These are phyloP conservation scores for Lymantria monacha DNA, from an alignment of 2,888 invertebrate genomes.

Conservation along the genomic window DNA sequence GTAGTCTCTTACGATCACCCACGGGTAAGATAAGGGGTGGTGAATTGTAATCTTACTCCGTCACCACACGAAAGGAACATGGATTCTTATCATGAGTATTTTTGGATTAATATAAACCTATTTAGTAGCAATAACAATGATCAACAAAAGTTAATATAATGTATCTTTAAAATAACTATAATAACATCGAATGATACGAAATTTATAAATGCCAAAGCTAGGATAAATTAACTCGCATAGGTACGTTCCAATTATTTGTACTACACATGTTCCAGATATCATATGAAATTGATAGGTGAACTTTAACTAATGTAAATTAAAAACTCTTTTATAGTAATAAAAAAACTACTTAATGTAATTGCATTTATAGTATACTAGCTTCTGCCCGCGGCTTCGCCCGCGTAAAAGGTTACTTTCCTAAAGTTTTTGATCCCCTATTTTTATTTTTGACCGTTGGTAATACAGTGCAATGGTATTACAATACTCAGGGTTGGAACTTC, in stretches of 20 bases:
- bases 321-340: conserved; percentile 30
- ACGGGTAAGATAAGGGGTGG: no score
- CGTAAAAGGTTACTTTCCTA: no score
- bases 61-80: no score
- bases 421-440: no score
- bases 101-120: neutral
- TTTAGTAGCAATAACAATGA: neutral
- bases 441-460: no score
- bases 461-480: no score
- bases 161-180: neutral
- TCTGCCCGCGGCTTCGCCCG: no score
- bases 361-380: no score
- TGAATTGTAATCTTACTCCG: no score
- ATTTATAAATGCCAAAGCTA: neutral
- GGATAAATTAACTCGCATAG: neutral
- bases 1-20: no score
- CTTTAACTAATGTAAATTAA: neutral
- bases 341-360: conserved; percentile 44
- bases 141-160: neutral
- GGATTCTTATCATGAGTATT: neutral
- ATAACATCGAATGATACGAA: neutral
- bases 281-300: neutral
- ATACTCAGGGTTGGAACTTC: no score
- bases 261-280: neutral
- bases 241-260: neutral